Percentiles rank a stretch among this genome's conserved stretches.
phyloP scores from a whole-genome alignment of 2,888 invertebrate genomes.

The Hypomecis atomaria region DNA sequence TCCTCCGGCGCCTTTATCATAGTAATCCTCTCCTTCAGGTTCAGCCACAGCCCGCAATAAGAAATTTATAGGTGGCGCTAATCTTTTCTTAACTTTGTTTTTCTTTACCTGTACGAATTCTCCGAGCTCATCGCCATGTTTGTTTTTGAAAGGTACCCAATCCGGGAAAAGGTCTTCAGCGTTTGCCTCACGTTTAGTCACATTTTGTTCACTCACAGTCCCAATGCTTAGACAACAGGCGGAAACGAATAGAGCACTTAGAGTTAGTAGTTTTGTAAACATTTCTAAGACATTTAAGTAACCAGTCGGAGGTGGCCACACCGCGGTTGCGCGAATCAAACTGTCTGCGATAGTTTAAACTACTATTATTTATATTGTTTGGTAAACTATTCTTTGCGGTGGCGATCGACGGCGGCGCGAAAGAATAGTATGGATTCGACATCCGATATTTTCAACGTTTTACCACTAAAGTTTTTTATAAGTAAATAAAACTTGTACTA shows the following conservation, averaged over 20 bases:
- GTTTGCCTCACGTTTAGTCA: conserved; percentile 62
- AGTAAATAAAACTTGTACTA: no score
- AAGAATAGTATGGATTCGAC: conserved; percentile 62
- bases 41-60: conserved; percentile 66
- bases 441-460: neutral
- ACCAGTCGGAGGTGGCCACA: conserved; percentile 50
- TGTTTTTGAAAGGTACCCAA: conserved; percentile 80
- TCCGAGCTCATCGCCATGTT: conserved; percentile 70
- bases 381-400: conserved; percentile 71
- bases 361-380: conserved; percentile 84
- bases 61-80: conserved; percentile 71
- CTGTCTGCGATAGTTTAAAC: conserved; percentile 65
- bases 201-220: conserved; percentile 63
- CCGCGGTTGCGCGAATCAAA: conserved; percentile 66
- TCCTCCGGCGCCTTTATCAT: conserved; percentile 64
- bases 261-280: conserved; percentile 44
- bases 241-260: conserved; percentile 50
- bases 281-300: conserved; percentile 48
- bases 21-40: conserved; percentile 66
- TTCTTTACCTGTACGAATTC: conserved; percentile 66
- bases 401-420: conserved; percentile 48
- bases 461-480: neutral
- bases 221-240: conserved; percentile 57
- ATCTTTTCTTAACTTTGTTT: conserved; percentile 70
- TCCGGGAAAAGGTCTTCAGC: conserved; percentile 69